Conservation (phyloP, 2,888 invertebrate species). For the Allophyes oxyacanthae region DNA sequence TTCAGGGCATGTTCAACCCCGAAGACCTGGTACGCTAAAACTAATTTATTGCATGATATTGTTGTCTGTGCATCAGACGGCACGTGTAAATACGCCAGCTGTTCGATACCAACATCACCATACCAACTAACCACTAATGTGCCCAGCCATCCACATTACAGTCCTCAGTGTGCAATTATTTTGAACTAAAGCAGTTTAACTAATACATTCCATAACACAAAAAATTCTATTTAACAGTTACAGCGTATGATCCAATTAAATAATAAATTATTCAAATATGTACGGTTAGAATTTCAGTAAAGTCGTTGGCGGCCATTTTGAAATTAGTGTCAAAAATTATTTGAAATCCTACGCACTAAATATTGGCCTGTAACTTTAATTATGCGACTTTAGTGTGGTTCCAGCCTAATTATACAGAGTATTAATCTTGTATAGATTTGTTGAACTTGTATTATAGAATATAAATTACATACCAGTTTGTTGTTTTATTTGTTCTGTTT, state of each 20-base stretch:
- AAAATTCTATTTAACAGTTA: constrained; percentile 52
- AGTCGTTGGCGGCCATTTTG: constrained; percentile 30
- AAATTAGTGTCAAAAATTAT: constrained; percentile 25
- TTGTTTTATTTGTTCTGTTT: constrained; percentile 57
- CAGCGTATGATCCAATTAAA: constrained; percentile 37
- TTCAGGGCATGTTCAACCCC: constrained; percentile 96
- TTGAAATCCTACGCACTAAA: constrained; percentile 14
- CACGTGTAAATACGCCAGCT: constrained; percentile 80
- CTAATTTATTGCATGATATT: constrained; percentile 79
- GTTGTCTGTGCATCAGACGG: constrained; percentile 71
- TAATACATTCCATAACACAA: constrained; percentile 70
- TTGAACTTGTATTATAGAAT: constrained; percentile 81
- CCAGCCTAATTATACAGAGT: constrained; percentile 67
- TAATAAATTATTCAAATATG: constrained; percentile 52
- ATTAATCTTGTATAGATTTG: constrained; percentile 80
- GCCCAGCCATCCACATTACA: constrained; percentile 38
- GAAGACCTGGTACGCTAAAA: constrained; percentile 92
- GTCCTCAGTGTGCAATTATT: constrained; percentile 78
- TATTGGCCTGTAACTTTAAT: constrained; percentile 3
- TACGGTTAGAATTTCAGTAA: constrained; percentile 49
- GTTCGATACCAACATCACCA: constrained; percentile 51
- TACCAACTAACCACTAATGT: constrained; percentile 58
- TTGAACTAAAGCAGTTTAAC: constrained; percentile 49
- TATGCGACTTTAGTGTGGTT: constrained; percentile 58
- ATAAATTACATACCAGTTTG: constrained; percentile 58